Evolutionary conservation across 2,113 vertebrate genomes (phyloP), one percentile per base, ranked within the genome.

Genomic region (Grantiella picta): DNA sequence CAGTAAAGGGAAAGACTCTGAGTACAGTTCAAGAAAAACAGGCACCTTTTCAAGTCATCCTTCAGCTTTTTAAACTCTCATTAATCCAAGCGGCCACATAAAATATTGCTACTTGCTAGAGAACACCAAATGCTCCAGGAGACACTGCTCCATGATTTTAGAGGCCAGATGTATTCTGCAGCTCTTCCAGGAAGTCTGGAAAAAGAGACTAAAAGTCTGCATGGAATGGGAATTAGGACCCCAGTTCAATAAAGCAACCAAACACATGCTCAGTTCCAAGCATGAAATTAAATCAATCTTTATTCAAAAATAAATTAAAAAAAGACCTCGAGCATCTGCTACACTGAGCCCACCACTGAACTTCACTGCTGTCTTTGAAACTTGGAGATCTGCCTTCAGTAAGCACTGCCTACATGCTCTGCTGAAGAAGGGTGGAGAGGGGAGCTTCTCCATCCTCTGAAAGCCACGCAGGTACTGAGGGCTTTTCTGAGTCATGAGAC

Each of bases 171-270:
- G 68, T 31, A 12, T n/a, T 75, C 86, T 53, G 33, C 60, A 89
- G 50, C 52, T 96, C 64, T 94, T 81, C 71, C 83, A 92, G 35
- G n/a, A 86, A 94, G 49, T 31, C 80, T 92, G 72, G 52, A 84
- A 76, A 76, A 86, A 63, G 42, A 66, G 12, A 77, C 63, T 12
- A 0, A n/a, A 83, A 59, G 12, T 50, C 76, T 63, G 65, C 45
- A 40, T 28, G 36, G 44, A 89, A 80, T 15, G 44, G 53, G 82
- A 90, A 91, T 73, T 60, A 53, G 19, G 36, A 66, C 53, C 69
- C 52, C 68, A 25, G 61, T 53, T 76, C 77, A 92, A 22, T 35
- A 73, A 70, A 78, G 38, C 42, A 89, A 40, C n/a, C 57, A 21
- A 88, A 86, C 60, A 71, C 54, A 47, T 9, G 42, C 20, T 94